phyloP scores from a whole-genome alignment of 2,113 vertebrate species.

The Puntigrus tetrazona region DNA sequence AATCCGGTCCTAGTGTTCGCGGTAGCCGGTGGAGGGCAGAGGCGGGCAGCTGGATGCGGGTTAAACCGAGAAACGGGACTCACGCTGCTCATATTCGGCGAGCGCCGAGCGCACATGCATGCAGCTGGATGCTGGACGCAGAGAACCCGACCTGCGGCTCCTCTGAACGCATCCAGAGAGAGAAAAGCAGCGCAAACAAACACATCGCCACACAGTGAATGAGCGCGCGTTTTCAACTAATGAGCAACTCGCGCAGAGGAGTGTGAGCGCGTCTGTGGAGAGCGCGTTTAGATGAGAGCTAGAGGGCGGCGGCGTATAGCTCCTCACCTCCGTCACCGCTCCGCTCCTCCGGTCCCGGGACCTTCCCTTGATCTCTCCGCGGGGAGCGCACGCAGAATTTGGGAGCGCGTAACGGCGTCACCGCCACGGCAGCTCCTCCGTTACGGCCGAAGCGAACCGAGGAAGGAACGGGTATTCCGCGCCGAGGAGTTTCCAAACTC shows the following conservation, averaged over 20 bases:
- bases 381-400: background rate
- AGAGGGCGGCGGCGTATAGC: slow-evolving; percentile 34
- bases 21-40: slow-evolving; percentile 41
- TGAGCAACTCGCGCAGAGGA: slow-evolving; percentile 15
- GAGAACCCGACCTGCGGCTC: background rate
- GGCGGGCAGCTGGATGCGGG: slow-evolving; percentile 36
- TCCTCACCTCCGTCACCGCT: slow-evolving; percentile 27
- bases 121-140: slow-evolving; percentile 6
- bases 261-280: slow-evolving; percentile 25
- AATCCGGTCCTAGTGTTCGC: slow-evolving; percentile 35
- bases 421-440: background rate
- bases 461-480: background rate
- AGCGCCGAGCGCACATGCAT: slow-evolving; percentile 20
- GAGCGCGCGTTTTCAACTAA: background rate
- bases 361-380: slow-evolving; percentile 12
- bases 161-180: slow-evolving; percentile 3
- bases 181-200: background rate
- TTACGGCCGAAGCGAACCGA: background rate
- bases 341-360: slow-evolving; percentile 26
- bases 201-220: background rate
- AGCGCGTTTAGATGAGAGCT: slow-evolving; percentile 35
- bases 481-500: slow-evolving; percentile 39
- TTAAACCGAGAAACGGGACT: slow-evolving; percentile 30
- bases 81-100: slow-evolving; percentile 5
- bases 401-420: background rate